A percentile compares a stretch with the other conserved stretches of the same genome.
These are phyloP conservation scores for Natator depressus DNA, from an alignment of 2,113 vertebrate genomes.

Conservation along the genomic window DNA sequence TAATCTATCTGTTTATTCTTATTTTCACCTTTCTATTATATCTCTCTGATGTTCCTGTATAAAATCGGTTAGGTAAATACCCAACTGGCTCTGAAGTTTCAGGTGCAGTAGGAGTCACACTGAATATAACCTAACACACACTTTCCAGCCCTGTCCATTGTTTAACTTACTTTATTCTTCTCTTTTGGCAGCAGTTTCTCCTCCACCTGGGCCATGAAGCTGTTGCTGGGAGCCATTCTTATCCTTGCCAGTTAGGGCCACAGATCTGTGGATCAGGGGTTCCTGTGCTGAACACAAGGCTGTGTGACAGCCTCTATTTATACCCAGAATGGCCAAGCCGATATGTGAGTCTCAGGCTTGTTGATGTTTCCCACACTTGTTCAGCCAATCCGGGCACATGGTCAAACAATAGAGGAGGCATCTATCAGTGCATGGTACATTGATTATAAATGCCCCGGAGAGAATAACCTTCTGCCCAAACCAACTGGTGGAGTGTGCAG, in stretches of 20 bases:
- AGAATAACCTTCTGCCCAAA: slow-evolving; percentile 71
- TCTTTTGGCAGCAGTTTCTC: slow-evolving; percentile 68
- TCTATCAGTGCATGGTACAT: slow-evolving; percentile 56
- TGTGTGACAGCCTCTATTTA: slow-evolving; percentile 44
- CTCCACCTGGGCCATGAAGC: slow-evolving; percentile 27
- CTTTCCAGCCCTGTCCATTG: background rate
- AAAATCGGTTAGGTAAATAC: background rate
- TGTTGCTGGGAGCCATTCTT: slow-evolving; percentile 60
- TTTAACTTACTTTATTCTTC: slow-evolving; percentile 71
- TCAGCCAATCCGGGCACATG: slow-evolving; percentile 64
- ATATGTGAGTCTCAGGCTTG: slow-evolving; percentile 45
- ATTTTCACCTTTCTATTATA: background rate
- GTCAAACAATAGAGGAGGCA: slow-evolving; percentile 58
- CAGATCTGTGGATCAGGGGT: background rate
- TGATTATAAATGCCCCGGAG: slow-evolving; percentile 61
- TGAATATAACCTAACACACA: fast-evolving
- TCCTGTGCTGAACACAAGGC: background rate
- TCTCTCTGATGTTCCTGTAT: background rate
- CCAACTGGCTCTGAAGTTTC: background rate
- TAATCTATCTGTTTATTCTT: background rate
- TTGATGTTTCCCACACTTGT: slow-evolving; percentile 74
- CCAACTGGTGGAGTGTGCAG: slow-evolving; percentile 59
- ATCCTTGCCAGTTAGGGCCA: background rate
- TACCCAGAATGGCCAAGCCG: background rate
- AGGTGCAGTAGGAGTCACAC: too few species aligned